These are phyloP conservation scores for Athalia rosae DNA, from an alignment of 2,888 invertebrate species.

Conservation along the genomic window DNA sequence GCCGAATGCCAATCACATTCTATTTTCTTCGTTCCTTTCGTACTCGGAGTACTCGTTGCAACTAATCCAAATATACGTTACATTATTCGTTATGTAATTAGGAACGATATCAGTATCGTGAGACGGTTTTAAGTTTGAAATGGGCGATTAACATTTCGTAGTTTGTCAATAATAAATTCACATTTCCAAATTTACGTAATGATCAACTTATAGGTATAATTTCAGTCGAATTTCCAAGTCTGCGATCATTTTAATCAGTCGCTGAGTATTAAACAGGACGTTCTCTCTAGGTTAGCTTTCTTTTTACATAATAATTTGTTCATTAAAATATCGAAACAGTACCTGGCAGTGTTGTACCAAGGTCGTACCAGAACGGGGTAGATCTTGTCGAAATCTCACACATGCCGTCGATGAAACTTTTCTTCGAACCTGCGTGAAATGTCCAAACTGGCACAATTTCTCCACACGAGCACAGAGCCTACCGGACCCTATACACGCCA, in stretches of 20 bases:
- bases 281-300: background rate
- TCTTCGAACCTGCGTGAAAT: constrained; percentile 77
- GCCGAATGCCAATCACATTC: background rate
- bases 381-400: constrained; percentile 81
- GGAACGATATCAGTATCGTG: background rate
- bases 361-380: constrained; percentile 74
- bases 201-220: background rate
- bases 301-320: constrained; percentile 12
- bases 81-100: constrained; percentile 14
- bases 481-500: constrained; percentile 89
- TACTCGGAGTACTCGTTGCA: too few relatives aligned
- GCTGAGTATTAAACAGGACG: background rate
- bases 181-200: constrained; percentile 10
- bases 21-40: background rate
- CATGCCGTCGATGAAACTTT: constrained; percentile 79
- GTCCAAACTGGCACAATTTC: constrained; percentile 88
- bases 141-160: background rate
- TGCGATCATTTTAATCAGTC: constrained; percentile 3
- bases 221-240: background rate
- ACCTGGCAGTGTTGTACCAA: constrained; percentile 72
- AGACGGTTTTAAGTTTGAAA: constrained; percentile 5
- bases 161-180: background rate
- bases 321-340: constrained; percentile 34
- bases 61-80: background rate
- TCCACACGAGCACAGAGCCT: constrained; percentile 88